Evolutionary conservation across 2,113 vertebrate species (phyloP).

Genomic region (Nematolebias whitei): DNA sequence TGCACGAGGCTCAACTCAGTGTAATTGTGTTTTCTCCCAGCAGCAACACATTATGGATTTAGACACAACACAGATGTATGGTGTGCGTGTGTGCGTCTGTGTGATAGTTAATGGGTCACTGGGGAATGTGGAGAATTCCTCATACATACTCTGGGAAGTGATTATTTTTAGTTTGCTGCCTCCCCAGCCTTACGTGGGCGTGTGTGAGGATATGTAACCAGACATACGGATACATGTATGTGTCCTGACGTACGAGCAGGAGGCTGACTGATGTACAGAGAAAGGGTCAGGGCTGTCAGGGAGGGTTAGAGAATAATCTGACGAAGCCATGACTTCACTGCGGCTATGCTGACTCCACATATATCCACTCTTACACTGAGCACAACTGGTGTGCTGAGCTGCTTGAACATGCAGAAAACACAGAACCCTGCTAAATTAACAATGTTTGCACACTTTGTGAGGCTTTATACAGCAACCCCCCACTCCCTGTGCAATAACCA

Average conservation of each 20-base stretch:
- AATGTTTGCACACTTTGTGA: no score
- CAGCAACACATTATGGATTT: no score
- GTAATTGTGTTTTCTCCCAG: conserved; percentile 2
- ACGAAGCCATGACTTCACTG: neutral
- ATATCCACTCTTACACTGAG: neutral
- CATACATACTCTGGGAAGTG: neutral
- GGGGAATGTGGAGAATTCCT: neutral
- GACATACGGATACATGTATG: conserved; percentile 6
- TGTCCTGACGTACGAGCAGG: conserved; percentile 5
- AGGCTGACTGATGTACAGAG: conserved; percentile 29
- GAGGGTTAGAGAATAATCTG: conserved; percentile 11
- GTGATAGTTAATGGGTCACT: neutral
- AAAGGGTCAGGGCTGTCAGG: conserved; percentile 13
- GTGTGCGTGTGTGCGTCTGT: neutral
- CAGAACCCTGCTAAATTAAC: neutral
- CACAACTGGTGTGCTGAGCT: neutral
- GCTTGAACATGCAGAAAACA: neutral
- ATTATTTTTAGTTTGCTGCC: neutral
- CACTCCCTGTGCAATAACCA: no score
- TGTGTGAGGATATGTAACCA: neutral
- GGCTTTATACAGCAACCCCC: no score
- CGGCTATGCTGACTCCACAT: conserved; percentile 15
- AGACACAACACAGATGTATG: no score
- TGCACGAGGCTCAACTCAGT: no score
- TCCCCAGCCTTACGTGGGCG: neutral